phyloP scores from a whole-genome alignment of 2,797 vertebrate species.

The Semotilus atromaculatus region DNA sequence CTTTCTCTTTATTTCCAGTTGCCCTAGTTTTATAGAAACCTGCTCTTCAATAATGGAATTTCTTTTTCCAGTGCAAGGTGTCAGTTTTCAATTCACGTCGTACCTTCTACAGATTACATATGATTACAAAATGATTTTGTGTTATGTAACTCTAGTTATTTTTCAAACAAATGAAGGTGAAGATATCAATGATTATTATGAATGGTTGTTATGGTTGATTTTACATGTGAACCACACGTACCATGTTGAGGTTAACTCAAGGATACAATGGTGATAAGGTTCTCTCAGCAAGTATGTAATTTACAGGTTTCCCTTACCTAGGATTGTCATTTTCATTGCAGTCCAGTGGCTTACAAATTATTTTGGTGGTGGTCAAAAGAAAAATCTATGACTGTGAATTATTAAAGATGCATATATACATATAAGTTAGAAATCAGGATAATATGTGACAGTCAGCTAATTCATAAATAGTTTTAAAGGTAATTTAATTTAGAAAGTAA shows the following conservation, averaged over 20 bases:
- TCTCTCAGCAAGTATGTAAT: neutral
- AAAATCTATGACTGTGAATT: neutral
- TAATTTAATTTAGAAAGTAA: neutral
- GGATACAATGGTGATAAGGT: slow-evolving; percentile 3
- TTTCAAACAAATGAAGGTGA: neutral
- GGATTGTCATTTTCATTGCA: neutral
- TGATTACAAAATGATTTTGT: slow-evolving; percentile 5
- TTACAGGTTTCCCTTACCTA: neutral
- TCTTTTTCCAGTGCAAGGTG: slow-evolving; percentile 27
- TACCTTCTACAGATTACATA: slow-evolving; percentile 11
- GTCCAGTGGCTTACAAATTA: neutral
- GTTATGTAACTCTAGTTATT: neutral
- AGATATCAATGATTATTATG: neutral
- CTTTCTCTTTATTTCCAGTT: slow-evolving; percentile 28
- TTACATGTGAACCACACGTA: neutral
- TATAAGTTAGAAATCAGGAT: neutral
- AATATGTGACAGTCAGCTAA: neutral
- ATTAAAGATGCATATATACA: neutral
- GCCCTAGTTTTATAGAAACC: slow-evolving; percentile 36
- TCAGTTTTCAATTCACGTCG: slow-evolving; percentile 36
- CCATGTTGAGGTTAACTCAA: neutral
- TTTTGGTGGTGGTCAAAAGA: neutral
- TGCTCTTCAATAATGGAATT: slow-evolving; percentile 27
- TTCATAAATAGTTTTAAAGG: neutral
- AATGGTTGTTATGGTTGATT: neutral